Evolutionary conservation across 2,113 vertebrate species (phyloP).

Genomic region (Anhinga rufa): DNA sequence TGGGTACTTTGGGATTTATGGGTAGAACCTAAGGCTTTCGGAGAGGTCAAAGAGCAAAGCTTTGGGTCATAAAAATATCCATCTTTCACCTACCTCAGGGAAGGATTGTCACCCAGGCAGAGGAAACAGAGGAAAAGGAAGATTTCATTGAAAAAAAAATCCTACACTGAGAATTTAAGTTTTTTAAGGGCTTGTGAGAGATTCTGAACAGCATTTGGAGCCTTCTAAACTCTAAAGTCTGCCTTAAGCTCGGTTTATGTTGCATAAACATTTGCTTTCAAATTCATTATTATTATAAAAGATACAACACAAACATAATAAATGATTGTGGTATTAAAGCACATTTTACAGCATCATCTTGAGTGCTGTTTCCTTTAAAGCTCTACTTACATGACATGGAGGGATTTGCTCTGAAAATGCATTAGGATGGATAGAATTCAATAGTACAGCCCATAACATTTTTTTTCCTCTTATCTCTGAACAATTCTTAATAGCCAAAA

Average conservation of each 20-base stretch:
- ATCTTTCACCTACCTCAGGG: neutral
- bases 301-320: conserved; percentile 28
- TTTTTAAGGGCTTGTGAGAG: neutral
- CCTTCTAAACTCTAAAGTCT: neutral
- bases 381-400: conserved; percentile 21
- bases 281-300: conserved; percentile 49
- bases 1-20: neutral
- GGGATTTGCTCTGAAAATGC: conserved; percentile 32
- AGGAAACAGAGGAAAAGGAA: neutral
- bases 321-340: conserved; percentile 40
- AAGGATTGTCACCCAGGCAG: neutral
- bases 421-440: neutral
- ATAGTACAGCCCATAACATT: neutral
- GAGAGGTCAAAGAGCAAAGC: neutral
- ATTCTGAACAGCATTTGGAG: neutral
- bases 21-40: neutral
- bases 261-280: conserved; percentile 50
- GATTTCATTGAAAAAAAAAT: neutral
- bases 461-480: neutral
- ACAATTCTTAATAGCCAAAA: neutral
- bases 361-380: conserved; percentile 51
- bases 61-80: neutral
- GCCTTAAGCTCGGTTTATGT: conserved; percentile 44
- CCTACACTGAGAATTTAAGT: neutral
- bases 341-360: conserved; percentile 35